Evolutionary conservation across 2,888 invertebrate genomes (phyloP).

Genomic region (Steinernema scapterisci): DNA sequence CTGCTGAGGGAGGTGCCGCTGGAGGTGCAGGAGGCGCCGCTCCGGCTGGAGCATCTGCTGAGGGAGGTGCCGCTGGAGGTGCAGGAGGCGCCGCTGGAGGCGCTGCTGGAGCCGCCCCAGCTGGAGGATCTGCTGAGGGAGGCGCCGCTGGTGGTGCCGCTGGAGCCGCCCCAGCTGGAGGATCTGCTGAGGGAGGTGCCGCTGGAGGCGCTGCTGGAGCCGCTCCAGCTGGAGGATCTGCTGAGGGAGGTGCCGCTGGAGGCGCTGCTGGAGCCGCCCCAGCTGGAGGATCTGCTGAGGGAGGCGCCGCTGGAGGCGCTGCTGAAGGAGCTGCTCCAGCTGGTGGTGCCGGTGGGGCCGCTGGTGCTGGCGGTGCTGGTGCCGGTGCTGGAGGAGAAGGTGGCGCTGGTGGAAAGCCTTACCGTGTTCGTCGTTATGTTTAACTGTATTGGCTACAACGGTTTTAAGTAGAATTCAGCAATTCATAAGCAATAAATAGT

Average conservation of each 20-base stretch:
- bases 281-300: background rate
- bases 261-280: background rate
- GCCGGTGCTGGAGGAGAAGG: background rate
- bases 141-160: conserved; percentile 25
- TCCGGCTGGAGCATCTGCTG: background rate
- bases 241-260: background rate
- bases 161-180: background rate
- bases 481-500: too few relatives aligned
- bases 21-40: background rate
- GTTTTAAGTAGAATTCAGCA: too few relatives aligned
- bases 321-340: background rate
- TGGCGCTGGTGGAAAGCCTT: background rate
- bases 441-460: background rate
- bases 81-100: background rate
- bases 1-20: conserved; percentile 21
- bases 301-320: background rate
- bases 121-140: background rate
- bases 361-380: background rate
- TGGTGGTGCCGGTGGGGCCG: background rate
- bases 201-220: conserved; percentile 1
- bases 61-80: conserved; percentile 19
- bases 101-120: background rate
- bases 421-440: background rate
- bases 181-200: conserved; percentile 29
- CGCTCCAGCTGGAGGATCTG: conserved; percentile 23